Conservation (phyloP, 2,113 vertebrate species). For the Rafetus swinhoei region DNA sequence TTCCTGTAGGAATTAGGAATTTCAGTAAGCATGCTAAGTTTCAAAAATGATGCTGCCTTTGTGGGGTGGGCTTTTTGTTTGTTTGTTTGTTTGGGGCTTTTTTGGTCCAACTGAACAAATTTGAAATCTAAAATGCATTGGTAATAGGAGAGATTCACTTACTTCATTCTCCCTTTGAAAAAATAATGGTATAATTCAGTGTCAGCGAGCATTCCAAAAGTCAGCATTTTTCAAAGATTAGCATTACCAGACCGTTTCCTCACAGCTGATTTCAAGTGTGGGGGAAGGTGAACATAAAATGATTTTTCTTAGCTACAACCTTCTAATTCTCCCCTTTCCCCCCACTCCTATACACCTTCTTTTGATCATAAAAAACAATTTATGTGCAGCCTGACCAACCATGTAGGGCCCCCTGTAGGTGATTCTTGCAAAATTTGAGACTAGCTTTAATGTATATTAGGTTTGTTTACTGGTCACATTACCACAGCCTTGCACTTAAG, state of each 20-base stretch:
- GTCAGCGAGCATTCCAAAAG: rapidly evolving
- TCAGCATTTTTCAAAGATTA: rapidly evolving
- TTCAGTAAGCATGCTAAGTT: background rate
- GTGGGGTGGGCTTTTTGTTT: background rate
- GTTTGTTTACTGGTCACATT: slow-evolving; percentile 82
- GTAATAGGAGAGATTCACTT: background rate
- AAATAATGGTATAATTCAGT: background rate
- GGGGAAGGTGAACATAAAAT: background rate
- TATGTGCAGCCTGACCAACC: background rate
- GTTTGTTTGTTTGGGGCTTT: rapidly evolving
- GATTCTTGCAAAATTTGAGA: background rate
- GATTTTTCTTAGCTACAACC: background rate
- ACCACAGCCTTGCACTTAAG: slow-evolving; percentile 86
- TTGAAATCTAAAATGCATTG: background rate
- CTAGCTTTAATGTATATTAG: rapidly evolving
- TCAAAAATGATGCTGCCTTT: rapidly evolving
- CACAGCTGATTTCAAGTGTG: background rate
- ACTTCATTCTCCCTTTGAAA: background rate
- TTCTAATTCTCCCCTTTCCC: background rate
- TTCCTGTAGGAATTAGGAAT: background rate
- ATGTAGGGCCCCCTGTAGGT: rapidly evolving
- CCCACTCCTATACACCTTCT: background rate
- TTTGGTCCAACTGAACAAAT: rapidly evolving
- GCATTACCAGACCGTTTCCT: background rate
- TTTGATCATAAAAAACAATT: background rate